phyloP scores from a whole-genome alignment of 2,888 invertebrate genomes.

The Galeruca laticollis region DNA sequence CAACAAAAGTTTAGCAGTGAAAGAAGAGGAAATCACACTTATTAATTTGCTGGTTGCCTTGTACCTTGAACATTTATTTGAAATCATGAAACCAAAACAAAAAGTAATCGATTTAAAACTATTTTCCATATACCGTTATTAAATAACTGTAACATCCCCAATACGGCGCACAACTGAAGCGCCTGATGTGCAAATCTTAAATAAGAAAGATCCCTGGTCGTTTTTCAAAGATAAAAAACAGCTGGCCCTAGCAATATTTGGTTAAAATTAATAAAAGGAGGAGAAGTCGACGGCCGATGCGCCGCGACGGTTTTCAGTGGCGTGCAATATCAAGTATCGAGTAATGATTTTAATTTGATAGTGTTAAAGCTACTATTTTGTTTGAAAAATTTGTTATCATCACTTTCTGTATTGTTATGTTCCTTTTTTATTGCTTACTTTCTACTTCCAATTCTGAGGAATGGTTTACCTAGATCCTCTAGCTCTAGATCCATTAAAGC shows the following conservation, averaged over 20 bases:
- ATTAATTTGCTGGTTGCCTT: too few relatives aligned
- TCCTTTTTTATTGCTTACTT: too few relatives aligned
- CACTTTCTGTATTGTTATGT: too few relatives aligned
- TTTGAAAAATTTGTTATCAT: background rate
- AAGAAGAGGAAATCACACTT: too few relatives aligned
- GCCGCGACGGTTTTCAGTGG: conserved; percentile 27
- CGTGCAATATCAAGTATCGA: conserved; percentile 3
- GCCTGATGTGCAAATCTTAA: conserved; percentile 48
- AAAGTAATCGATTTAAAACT: background rate
- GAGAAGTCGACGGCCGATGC: conserved; percentile 38
- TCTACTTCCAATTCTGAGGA: too few relatives aligned
- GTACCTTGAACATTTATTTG: too few relatives aligned
- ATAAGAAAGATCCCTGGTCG: conserved; percentile 49
- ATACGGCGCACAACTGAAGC: conserved; percentile 8
- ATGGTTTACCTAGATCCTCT: too few relatives aligned
- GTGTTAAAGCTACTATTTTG: background rate
- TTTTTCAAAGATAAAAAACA: conserved; percentile 58
- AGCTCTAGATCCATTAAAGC: too few relatives aligned
- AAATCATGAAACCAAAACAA: too few relatives aligned
- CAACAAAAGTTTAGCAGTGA: too few relatives aligned
- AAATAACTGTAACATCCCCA: conserved; percentile 14
- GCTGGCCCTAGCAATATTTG: conserved; percentile 60
- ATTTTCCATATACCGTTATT: background rate
- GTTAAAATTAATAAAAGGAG: conserved; percentile 62
- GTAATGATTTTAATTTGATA: background rate